Evolutionary conservation across 1,140 invertebrate species (phyloP).

Genomic region (Venturia canescens): DNA sequence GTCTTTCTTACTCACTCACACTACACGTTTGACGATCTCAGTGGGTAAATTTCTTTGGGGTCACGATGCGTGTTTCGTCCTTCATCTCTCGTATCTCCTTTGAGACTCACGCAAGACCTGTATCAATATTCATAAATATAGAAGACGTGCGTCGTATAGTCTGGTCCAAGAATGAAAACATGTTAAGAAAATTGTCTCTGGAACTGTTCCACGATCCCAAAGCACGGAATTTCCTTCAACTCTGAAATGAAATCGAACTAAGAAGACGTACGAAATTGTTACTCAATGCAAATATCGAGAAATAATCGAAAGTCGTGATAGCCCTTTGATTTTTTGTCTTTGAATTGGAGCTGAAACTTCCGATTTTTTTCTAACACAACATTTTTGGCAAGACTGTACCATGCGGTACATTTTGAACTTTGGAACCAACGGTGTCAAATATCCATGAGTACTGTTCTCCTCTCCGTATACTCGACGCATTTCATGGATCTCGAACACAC

Average conservation of each 20-base stretch:
- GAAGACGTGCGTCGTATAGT: too few species aligned
- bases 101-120: background rate
- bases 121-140: background rate
- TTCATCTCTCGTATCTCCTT: background rate
- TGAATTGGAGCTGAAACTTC: too few species aligned
- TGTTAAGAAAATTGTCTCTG: background rate
- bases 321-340: too few species aligned
- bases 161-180: too few species aligned
- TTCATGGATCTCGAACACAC: constrained; percentile 40
- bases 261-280: too few species aligned
- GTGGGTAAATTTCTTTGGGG: constrained; percentile 20
- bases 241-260: too few species aligned
- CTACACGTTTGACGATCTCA: constrained; percentile 18
- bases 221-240: too few species aligned
- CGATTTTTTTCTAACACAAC: background rate
- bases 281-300: too few species aligned
- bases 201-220: constrained; percentile 34
- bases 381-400: background rate
- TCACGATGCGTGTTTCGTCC: constrained; percentile 4
- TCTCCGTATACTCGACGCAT: background rate
- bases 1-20: background rate
- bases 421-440: constrained; percentile 55
- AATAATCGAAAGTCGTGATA: too few species aligned
- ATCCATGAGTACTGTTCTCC: constrained; percentile 53
- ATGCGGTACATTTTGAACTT: background rate